A percentile compares a stretch with the other conserved stretches of the same genome.
Evolutionary conservation across 2,888 invertebrate species (phyloP).

Genomic region (Trachelus troglodyta): DNA sequence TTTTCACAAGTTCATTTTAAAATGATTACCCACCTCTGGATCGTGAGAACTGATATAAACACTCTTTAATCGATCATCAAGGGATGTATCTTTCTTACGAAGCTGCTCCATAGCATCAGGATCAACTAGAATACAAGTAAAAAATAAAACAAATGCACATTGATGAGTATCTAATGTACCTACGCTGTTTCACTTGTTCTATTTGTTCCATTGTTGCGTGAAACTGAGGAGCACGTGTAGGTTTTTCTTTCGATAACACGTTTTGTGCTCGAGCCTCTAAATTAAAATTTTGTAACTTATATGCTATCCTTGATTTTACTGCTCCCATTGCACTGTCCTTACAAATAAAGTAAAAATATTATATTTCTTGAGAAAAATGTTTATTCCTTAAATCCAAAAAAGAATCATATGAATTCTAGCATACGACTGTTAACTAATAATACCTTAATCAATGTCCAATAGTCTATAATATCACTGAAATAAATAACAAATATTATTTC

Average conservation of each 20-base stretch:
- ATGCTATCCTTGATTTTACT: constrained; percentile 71
- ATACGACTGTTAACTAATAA: background rate
- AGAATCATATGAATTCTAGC: background rate
- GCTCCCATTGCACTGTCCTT: constrained; percentile 72
- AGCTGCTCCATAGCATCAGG: constrained; percentile 74
- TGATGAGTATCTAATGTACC: background rate
- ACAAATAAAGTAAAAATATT: constrained; percentile 9
- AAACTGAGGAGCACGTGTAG: constrained; percentile 76
- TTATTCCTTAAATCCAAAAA: background rate
- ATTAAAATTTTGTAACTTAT: constrained; percentile 77
- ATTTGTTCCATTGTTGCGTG: constrained; percentile 73
- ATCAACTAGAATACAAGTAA: constrained; percentile 65
- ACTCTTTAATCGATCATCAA: constrained; percentile 75
- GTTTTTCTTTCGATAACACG: constrained; percentile 75
- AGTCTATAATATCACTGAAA: background rate
- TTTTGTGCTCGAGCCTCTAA: constrained; percentile 81
- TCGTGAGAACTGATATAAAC: constrained; percentile 80
- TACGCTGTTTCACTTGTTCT: constrained; percentile 71
- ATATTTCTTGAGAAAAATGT: background rate
- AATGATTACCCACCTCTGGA: constrained; percentile 44
- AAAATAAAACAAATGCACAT: constrained; percentile 22
- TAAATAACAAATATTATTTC: background rate
- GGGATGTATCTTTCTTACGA: constrained; percentile 72
- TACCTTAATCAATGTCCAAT: background rate
- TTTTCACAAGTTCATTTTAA: background rate